Evolutionary conservation across 35 echinoderm and acorn worm genomes (phyloP), one percentile per base, ranked within the genome.

Genomic region (Ptychodera flava): DNA sequence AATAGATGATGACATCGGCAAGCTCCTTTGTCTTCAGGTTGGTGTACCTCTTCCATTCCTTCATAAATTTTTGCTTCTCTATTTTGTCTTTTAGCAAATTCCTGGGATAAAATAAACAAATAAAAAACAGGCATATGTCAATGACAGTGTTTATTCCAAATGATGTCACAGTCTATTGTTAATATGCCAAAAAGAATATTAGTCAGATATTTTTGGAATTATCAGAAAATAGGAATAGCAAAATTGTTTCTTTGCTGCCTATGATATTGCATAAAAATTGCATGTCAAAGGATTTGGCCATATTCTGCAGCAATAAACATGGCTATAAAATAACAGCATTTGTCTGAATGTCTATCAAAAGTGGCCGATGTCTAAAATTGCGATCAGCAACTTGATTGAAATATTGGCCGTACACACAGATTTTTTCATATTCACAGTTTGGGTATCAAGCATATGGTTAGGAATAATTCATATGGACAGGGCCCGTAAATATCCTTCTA

Each of bases 11-110:
- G 45, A 64, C 45, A 64, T 64, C 22, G 6, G 22, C 45, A 64
- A 64, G 45, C 6, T 64, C 6, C 6, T 64, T 64, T 90, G 16
- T 88, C 90, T 16, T 83, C 77, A 30, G 92, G 96, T 37, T 99
- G 96, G 1, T 88, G 79, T n/a, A 94, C 90, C 36, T 92, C 87
- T 79, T 99, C 96, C 96, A 99, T 99, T 33, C 90, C 96, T 77
- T 99, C 92, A 77, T 93, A 88, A 27, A 94, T 81, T 45, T 29
- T 92, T 0, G 96, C 92, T 33, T 88, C 31, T 35, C 90, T 87
- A 1, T 85, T 88, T 80, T 94, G 91, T 82, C 93, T 91, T 31
- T 87, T 79, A 37, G 96, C 90, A 88, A 94, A 99, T 87, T 99
- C 96, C 95, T 97, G 83, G 35, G 83, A 90, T 64, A 22, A n/a